Evolutionary conservation across 2,797 vertebrate genomes (phyloP).

Genomic region (Halcyon leucocephala): DNA sequence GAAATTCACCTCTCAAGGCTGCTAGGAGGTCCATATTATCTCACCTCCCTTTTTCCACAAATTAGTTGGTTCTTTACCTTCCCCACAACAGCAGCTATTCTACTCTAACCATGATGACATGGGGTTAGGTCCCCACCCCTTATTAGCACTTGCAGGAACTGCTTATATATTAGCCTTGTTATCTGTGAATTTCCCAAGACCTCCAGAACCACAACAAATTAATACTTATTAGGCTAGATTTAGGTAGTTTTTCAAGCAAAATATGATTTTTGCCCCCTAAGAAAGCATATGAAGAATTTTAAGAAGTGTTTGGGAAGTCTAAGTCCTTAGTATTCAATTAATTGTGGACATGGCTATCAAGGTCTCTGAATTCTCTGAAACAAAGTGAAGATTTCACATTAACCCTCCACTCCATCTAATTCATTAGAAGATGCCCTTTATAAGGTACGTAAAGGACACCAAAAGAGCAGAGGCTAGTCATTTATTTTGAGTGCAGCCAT

Average conservation of each 20-base stretch:
- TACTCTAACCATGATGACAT: background rate
- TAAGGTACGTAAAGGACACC: background rate
- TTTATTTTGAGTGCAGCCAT: background rate
- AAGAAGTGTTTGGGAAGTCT: background rate
- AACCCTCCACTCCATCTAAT: background rate
- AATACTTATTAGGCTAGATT: background rate
- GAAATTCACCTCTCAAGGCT: background rate
- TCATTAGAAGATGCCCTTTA: background rate
- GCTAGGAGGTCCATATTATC: background rate
- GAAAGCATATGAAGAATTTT: background rate
- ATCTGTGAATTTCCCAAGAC: background rate
- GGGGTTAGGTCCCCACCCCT: background rate
- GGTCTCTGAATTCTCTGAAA: background rate
- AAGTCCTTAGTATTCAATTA: background rate
- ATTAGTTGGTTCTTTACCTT: background rate
- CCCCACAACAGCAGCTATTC: rapidly evolving
- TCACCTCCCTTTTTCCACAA: background rate
- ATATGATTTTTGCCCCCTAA: background rate
- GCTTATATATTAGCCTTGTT: background rate
- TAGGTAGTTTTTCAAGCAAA: background rate
- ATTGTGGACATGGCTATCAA: background rate
- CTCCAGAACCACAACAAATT: background rate
- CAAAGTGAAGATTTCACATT: background rate
- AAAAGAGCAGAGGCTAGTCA: background rate
- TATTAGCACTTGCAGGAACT: background rate